Evolutionary conservation across 2,888 invertebrate species (phyloP).

Genomic region (Netelia fuscicornis): DNA sequence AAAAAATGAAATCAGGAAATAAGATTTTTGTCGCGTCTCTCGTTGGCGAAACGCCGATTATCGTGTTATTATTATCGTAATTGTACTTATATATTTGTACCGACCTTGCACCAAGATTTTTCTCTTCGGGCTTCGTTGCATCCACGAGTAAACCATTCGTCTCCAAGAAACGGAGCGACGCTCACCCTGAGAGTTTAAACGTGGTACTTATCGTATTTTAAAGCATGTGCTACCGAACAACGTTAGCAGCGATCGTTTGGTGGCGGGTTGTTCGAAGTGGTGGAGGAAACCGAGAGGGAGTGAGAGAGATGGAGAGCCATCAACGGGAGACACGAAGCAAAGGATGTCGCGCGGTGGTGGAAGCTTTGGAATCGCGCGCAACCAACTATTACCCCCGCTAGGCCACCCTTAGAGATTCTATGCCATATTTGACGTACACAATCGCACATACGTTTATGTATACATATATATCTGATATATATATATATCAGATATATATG

Average conservation of each 20-base stretch:
- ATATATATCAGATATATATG: too few relatives aligned
- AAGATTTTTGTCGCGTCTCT: too few relatives aligned
- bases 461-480: neutral
- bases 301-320: neutral
- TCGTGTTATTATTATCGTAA: too few relatives aligned
- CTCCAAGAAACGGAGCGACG: neutral
- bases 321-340: slow-evolving; percentile 1
- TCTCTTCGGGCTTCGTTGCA: neutral
- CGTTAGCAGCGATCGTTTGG: neutral
- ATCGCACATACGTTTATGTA: neutral
- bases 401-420: slow-evolving; percentile 45
- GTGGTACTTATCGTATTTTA: neutral
- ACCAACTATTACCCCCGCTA: slow-evolving; percentile 47
- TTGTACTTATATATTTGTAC: too few relatives aligned
- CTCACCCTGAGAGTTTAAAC: neutral
- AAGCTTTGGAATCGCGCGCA: slow-evolving; percentile 57
- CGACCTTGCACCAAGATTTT: neutral
- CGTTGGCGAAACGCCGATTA: too few relatives aligned
- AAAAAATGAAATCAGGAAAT: neutral
- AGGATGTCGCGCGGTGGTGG: slow-evolving; percentile 33
- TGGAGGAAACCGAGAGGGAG: neutral
- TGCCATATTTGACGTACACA: neutral
- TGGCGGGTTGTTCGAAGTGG: slow-evolving; percentile 17
- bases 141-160: neutral
- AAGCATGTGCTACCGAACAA: neutral